These are phyloP conservation scores for Nephrotoma flavescens DNA, from an alignment of 2,888 invertebrate species.

Conservation along the genomic window DNA sequence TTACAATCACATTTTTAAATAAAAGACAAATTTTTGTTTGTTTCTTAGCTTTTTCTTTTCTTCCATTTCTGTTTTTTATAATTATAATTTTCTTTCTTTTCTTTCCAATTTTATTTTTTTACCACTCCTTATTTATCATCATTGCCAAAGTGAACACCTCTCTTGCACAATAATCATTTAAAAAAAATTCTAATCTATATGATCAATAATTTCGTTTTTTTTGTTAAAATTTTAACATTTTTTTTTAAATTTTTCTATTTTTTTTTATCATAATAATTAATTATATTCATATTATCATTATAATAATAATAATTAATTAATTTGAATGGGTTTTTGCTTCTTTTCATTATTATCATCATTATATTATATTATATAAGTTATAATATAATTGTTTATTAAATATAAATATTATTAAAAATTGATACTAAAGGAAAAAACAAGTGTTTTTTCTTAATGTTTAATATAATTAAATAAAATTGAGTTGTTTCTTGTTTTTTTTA, in stretches of 20 bases:
- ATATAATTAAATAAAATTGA: background rate
- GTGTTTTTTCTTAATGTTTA: background rate
- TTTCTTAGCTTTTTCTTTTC: background rate
- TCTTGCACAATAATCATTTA: background rate
- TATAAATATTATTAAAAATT: background rate
- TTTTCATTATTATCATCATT: background rate
- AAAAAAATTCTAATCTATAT: background rate
- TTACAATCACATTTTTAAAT: background rate
- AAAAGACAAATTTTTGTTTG: background rate
- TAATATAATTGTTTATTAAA: background rate
- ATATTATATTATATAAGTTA: background rate
- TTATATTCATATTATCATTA: background rate
- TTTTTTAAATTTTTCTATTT: background rate
- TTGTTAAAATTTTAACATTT: background rate
- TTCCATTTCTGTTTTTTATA: background rate
- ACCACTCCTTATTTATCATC: background rate
- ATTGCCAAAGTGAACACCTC: background rate
- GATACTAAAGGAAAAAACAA: background rate
- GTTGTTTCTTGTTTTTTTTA: background rate
- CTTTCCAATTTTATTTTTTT: background rate
- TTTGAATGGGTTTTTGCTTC: background rate
- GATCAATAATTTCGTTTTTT: background rate
- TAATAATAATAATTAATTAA: background rate
- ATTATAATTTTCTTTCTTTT: background rate
- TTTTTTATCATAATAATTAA: background rate